Evolutionary conservation across 2,113 vertebrate species (phyloP).

Genomic region (Ptyas mucosa): DNA sequence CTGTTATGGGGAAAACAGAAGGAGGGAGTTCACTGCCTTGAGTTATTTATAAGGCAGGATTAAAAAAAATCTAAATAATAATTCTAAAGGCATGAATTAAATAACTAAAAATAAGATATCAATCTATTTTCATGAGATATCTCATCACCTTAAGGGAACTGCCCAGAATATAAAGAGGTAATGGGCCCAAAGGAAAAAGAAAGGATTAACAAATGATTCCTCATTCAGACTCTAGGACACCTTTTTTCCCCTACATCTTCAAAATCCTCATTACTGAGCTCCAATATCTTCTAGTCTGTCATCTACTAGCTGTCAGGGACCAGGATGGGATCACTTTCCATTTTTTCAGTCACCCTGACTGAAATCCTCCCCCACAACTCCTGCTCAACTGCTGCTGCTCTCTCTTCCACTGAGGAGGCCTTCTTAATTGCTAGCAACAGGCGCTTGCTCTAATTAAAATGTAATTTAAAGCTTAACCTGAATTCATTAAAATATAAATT

Average conservation of each 20-base stretch:
- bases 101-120: neutral
- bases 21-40: neutral
- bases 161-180: conserved; percentile 50
- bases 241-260: neutral
- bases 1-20: neutral
- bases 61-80: neutral
- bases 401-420: conserved; percentile 9
- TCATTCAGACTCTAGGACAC: neutral
- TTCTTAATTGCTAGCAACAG: conserved; percentile 23
- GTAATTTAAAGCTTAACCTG: conserved; percentile 55
- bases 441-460: conserved; percentile 64
- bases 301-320: neutral
- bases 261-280: neutral
- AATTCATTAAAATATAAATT: conserved; percentile 61
- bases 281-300: neutral
- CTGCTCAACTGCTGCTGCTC: conserved; percentile 3
- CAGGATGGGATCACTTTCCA: neutral
- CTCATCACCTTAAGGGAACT: conserved; percentile 52
- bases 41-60: neutral
- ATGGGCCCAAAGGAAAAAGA: conserved; percentile 43
- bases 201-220: neutral
- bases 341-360: neutral
- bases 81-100: neutral
- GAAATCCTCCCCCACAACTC: neutral
- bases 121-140: conserved; percentile 24